Evolutionary conservation across 2,113 vertebrate species (phyloP), one percentile per base, ranked within the genome.

Genomic region (Trachemys scripta): DNA sequence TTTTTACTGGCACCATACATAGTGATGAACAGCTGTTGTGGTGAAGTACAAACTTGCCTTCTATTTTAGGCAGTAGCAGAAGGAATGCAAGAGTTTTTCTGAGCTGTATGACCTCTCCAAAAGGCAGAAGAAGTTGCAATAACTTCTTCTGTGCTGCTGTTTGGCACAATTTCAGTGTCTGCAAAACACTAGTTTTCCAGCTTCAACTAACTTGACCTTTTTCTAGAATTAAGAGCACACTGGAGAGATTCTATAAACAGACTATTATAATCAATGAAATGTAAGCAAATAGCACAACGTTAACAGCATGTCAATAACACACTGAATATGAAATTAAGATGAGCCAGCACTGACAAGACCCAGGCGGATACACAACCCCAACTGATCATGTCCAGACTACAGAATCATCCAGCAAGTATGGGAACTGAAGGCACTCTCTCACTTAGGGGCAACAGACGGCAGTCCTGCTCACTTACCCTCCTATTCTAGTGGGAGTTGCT

Each of bases 21-120:
- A 91, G 95, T 84, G 89, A 93, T 10, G 84, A 97, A 96, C 97
- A 97, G 96, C 94, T 97, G 96, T 76, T 94, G 84, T 42, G 96
- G 82, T 1, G 50, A 83, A 94, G 91, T 45, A 94, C 84, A 94
- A 93, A 96, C 92, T 80, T 94, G 88, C 75, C 84, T 87, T 81
- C 96, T 97, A 96, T 97, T 95, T 93, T 89, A 93, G 94, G 95
- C 87, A 75, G 42, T 88, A 93, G 72, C 85, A 86, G 79, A 38
- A 94, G 72, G 92, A 97, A 88, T 95, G 89, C 93, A 81, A 85
- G 42, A 50, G 45, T 49, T 85, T 94, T 91, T 95, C 95, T 95
- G 84, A 96, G 92, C 47, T 87, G 47, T n/a, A 22, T 13, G 49
- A 87, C 76, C 85, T 69, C 89, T 82, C 90, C 65, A 75, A 49